Conservation (phyloP, 2,797 vertebrate species). For the Darevskia mixta region DNA sequence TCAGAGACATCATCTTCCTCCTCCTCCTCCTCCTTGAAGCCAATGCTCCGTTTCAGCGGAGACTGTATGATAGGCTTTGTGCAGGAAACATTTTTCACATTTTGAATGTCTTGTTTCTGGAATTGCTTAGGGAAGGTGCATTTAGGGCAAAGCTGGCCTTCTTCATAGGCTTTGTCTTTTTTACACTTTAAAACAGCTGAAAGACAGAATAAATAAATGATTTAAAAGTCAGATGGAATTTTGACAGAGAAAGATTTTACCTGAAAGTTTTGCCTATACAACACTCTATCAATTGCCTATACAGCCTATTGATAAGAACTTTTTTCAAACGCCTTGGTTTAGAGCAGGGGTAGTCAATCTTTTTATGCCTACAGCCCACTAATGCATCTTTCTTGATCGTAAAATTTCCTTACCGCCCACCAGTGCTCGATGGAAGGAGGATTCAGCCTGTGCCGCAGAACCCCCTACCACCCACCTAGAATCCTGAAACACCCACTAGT, state of each 20-base stretch:
- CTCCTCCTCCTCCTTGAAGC: slow-evolving; percentile 28
- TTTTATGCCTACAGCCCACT: no score
- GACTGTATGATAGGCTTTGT: slow-evolving; percentile 82
- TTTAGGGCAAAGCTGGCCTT: slow-evolving; percentile 86
- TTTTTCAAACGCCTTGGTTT: no score
- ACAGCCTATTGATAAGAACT: no score
- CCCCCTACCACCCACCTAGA: no score
- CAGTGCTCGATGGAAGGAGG: no score
- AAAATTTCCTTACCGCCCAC: no score
- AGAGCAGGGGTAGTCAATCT: no score
- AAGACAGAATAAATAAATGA: background rate
- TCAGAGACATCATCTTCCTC: slow-evolving; percentile 71
- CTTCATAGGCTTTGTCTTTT: slow-evolving; percentile 87
- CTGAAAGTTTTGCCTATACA: background rate
- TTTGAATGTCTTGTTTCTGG: slow-evolving; percentile 79
- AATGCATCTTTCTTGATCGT: no score
- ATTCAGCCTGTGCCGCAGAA: no score
- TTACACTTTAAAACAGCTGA: slow-evolving; percentile 92
- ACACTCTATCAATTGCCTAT: background rate
- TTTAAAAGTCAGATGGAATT: background rate
- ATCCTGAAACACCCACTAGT: no score
- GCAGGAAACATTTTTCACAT: slow-evolving; percentile 80
- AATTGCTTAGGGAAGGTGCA: slow-evolving; percentile 84
- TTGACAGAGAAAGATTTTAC: background rate
- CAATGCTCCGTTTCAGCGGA: slow-evolving; percentile 69